Percentiles rank a stretch among this genome's conserved stretches.
These are phyloP conservation scores for Alexandromys fortis DNA, from an alignment of 2,113 vertebrate species.

Conservation along the genomic window DNA sequence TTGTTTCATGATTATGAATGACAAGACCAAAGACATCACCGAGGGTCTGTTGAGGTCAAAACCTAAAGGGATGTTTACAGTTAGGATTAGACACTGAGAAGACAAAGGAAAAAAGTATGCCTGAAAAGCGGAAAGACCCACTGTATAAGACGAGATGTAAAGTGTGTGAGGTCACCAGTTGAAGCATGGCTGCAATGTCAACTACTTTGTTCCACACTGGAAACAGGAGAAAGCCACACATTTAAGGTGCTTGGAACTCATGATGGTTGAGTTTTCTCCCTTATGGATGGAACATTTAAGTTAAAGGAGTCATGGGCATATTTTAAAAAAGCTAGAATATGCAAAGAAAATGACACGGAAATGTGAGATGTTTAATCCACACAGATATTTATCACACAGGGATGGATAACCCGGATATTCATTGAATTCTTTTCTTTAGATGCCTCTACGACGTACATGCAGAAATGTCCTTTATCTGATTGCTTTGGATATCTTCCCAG, in stretches of 20 bases:
- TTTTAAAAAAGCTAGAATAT: neutral
- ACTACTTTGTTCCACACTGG: neutral
- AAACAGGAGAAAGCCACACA: neutral
- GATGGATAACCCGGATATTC: neutral
- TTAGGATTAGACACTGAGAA: neutral
- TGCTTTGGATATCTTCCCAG: neutral
- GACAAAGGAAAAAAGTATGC: neutral
- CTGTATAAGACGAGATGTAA: too few relatives aligned
- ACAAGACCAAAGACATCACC: neutral
- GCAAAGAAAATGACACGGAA: neutral
- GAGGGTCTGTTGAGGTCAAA: too few relatives aligned
- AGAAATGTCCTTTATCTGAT: neutral
- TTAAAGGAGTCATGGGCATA: neutral
- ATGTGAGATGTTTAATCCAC: neutral
- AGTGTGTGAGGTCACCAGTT: neutral
- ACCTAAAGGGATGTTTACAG: neutral
- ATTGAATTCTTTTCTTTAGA: constrained; percentile 10
- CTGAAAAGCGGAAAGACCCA: neutral
- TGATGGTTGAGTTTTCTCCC: neutral
- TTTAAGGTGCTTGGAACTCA: neutral
- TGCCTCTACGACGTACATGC: neutral
- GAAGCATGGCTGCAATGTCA: neutral
- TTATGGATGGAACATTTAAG: neutral
- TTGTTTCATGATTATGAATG: neutral
- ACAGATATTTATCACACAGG: neutral